Conservation (phyloP, 2,113 vertebrate species). For the Oxyruncus cristatus region DNA sequence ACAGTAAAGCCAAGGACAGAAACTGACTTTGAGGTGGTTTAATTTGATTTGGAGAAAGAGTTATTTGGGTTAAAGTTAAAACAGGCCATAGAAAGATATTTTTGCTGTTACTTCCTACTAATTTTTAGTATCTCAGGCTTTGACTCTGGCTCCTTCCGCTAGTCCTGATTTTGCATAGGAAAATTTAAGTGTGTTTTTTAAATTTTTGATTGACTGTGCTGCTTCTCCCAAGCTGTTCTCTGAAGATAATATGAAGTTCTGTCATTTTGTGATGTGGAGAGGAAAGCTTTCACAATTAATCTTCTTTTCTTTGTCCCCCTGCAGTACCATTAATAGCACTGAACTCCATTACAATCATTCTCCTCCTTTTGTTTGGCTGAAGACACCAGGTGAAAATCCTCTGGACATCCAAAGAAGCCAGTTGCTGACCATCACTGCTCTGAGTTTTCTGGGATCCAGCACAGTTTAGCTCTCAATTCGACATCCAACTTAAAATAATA, state of each 20-base stretch:
- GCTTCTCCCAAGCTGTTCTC: neutral
- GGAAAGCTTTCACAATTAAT: neutral
- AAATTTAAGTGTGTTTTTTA: neutral
- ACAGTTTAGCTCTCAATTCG: slow-evolving; percentile 22
- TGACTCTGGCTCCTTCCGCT: neutral
- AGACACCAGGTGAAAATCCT: neutral
- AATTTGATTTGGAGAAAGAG: neutral
- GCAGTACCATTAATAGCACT: slow-evolving; percentile 92
- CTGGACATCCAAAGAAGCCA: slow-evolving; percentile 41
- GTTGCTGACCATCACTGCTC: neutral
- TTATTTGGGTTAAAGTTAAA: neutral
- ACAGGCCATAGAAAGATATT: neutral
- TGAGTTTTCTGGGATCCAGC: slow-evolving; percentile 22
- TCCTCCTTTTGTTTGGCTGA: slow-evolving; percentile 92
- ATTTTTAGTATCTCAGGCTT: neutral
- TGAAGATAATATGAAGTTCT: neutral
- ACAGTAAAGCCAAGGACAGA: neutral
- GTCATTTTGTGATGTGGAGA: neutral
- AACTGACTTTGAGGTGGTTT: neutral
- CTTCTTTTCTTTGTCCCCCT: neutral
- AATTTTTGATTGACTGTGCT: neutral
- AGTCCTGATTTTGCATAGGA: neutral
- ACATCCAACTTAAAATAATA: slow-evolving; percentile 62
- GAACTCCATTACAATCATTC: slow-evolving; percentile 86
- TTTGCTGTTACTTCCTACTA: neutral